These are phyloP conservation scores for Nycticorax nycticorax DNA, from an alignment of 2,113 vertebrate genomes.

Conservation along the genomic window DNA sequence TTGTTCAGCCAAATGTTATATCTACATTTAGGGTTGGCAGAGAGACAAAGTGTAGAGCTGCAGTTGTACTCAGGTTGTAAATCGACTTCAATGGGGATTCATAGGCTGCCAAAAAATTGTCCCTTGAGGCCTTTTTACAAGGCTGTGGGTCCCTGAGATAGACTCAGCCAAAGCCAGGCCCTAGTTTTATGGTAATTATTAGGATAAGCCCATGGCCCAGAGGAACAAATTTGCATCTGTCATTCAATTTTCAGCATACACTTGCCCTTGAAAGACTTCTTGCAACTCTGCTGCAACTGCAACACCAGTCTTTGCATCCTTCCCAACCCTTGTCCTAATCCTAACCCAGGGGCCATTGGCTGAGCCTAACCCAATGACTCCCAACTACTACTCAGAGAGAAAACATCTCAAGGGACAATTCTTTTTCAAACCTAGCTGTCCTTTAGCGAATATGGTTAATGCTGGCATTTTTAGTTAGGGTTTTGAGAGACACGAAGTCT, in stretches of 20 bases:
- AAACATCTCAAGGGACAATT: no score
- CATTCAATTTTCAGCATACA: neutral
- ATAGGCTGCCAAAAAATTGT: neutral
- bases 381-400: neutral
- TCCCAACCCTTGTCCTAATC: neutral
- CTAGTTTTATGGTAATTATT: neutral
- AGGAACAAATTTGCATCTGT: neutral
- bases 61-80: neutral
- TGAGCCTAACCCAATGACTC: neutral
- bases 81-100: neutral
- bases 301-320: neutral
- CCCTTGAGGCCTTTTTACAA: neutral
- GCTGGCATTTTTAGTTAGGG: neutral
- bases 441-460: neutral
- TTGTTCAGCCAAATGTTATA: neutral
- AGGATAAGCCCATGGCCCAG: neutral
- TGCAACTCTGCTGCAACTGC: neutral
- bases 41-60: neutral
- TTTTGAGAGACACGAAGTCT: neutral
- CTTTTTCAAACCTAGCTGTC: neutral
- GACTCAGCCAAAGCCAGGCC: neutral
- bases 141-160: neutral
- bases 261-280: neutral
- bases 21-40: neutral
- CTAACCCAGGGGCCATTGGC: neutral